Evolutionary conservation across 2,888 invertebrate genomes (phyloP).

Genomic region (Blera fallax): DNA sequence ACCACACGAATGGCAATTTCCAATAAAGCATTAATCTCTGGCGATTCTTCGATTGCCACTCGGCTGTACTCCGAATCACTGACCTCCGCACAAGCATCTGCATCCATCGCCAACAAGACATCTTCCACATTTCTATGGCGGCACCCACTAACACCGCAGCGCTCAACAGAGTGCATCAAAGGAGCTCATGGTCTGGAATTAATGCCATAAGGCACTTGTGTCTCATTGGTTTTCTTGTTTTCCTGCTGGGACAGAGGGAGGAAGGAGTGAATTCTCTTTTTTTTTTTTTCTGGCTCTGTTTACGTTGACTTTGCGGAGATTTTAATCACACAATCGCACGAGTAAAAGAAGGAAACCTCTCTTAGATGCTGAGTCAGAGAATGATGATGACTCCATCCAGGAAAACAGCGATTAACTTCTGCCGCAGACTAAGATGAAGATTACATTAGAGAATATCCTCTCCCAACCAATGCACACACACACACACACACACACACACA

Average conservation of each 20-base stretch:
- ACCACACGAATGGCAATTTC: constrained; percentile 12
- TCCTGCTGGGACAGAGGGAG: background rate
- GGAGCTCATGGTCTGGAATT: constrained; percentile 52
- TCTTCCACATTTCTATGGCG: constrained; percentile 5
- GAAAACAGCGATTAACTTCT: constrained; percentile 68
- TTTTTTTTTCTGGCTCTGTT: constrained; percentile 5
- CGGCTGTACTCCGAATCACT: constrained; percentile 43
- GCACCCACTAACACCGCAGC: constrained; percentile 25
- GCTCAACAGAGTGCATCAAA: constrained; percentile 29
- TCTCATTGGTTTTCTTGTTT: constrained; percentile 27
- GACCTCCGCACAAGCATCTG: constrained; percentile 54
- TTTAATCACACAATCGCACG: constrained; percentile 62
- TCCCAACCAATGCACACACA: too few relatives aligned
- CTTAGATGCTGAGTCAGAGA: constrained; percentile 56
- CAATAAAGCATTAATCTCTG: constrained; percentile 40
- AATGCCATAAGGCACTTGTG: constrained; percentile 66
- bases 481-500: too few relatives aligned
- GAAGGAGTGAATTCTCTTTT: too few relatives aligned
- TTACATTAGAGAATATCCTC: constrained; percentile 23
- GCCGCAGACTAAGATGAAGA: constrained; percentile 52
- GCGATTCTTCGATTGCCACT: constrained; percentile 22
- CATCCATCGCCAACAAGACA: constrained; percentile 9
- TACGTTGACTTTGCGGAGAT: constrained; percentile 65
- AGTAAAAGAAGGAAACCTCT: constrained; percentile 8
- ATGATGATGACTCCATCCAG: constrained; percentile 71